A percentile compares a stretch with the other conserved stretches of the same genome.
Conservation (phyloP, 2,888 invertebrate genomes). For the Liodrosophila aerea region DNA sequence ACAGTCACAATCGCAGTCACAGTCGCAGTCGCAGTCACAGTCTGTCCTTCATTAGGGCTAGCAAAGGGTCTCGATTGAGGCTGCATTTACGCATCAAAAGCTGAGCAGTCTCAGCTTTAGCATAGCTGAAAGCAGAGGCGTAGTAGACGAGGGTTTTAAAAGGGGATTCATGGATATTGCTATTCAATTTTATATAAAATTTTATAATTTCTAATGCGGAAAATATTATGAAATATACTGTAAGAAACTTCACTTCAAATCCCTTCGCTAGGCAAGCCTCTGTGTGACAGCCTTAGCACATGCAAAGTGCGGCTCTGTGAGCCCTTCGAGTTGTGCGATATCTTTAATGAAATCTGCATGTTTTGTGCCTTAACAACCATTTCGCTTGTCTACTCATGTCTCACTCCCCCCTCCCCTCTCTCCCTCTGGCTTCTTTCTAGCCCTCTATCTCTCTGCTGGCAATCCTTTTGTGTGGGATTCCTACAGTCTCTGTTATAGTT, state of each 20-base stretch:
- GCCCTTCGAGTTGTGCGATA: conserved; percentile 67
- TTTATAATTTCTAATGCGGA: too few species aligned
- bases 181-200: too few species aligned
- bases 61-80: conserved; percentile 4
- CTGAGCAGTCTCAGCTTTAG: conserved; percentile 1
- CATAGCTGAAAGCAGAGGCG: background rate
- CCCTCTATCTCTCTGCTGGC: conserved; percentile 6
- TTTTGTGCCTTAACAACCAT: conserved; percentile 80
- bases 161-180: too few species aligned
- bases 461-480: conserved; percentile 70
- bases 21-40: conserved; percentile 8
- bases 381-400: conserved; percentile 80
- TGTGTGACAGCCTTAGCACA: conserved; percentile 19
- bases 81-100: conserved; percentile 62
- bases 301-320: conserved; percentile 62
- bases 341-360: conserved; percentile 81
- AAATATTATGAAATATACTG: too few species aligned
- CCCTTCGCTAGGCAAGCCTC: too few species aligned
- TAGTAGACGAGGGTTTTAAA: too few species aligned
- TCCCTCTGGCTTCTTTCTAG: background rate
- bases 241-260: too few species aligned
- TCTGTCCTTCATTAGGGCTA: conserved; percentile 59
- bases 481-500: conserved; percentile 42
- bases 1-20: background rate
- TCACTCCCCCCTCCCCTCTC: conserved; percentile 9